Evolutionary conservation across 1,140 invertebrate genomes (phyloP), one percentile per base, ranked within the genome.

Genomic region (Stegodyphus mimosarum): DNA sequence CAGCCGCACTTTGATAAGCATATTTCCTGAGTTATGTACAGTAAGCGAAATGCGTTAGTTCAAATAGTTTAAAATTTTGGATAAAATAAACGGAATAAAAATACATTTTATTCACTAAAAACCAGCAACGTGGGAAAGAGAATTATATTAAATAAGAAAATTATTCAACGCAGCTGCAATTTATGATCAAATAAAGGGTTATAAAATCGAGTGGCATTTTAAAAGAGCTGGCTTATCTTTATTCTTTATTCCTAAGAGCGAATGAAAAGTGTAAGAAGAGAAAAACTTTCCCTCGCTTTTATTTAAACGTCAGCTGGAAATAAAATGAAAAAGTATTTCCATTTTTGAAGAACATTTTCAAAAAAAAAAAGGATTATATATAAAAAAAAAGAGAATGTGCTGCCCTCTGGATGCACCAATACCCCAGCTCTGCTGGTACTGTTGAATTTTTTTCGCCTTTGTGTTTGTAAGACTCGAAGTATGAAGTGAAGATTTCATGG

Each of bases 311-410:
- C 70, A 72, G 70, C 70, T 72, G 70, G 70, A 72, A 72, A 72
- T 72, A 72, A 72, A 72, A 72, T 72, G 70, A 72, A 72, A 51
- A 72, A 72, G 70, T 72, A 72, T 72, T 72, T 72, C 70, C 70
- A 72, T 72, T 72, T 72, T 51, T 72, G 70, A 72, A 72, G 70
- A 72, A 51, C 70, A 51, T 52, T 72, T 51, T 72, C 70, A n/a
- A 10, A 17, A 33, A 33, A 33, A 33, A 33, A 33, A 33, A 33
- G 33, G 33, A 33, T 33, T 33, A 33, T 33, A 33, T 33, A 33
- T 33, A 33, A 1, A 33, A 33, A 1, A 33, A 33, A 3, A 33
- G 33, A 33, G 33, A 33, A 33, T 33, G 33, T 33, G 33, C 33
- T 33, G 33, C 33, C 33, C 33, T 33, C 33, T 33, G 33, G 33